A percentile compares a stretch with the other conserved stretches of the same genome.
Evolutionary conservation across 35 echinoderm and acorn worm genomes (phyloP).

Genomic region (Hemicentrotus pulcherrimus): DNA sequence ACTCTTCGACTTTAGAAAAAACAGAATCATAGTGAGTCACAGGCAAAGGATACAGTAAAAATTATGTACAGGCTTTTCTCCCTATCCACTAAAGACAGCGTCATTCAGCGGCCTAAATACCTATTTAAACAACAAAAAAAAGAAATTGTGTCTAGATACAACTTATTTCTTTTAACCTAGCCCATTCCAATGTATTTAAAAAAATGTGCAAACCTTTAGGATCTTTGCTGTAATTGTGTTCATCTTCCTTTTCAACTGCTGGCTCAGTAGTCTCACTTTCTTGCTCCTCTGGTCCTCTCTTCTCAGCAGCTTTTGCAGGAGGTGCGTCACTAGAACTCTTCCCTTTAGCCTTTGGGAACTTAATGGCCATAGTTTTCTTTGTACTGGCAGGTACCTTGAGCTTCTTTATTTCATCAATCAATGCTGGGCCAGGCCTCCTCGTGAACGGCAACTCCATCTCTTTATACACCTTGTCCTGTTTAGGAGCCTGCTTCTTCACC

Average conservation of each 20-base stretch:
- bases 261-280: neutral
- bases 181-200: neutral
- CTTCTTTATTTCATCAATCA: neutral
- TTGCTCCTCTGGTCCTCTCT: neutral
- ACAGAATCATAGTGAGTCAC: no score
- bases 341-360: neutral
- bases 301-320: neutral
- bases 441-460: neutral
- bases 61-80: no score
- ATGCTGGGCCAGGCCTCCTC: no score
- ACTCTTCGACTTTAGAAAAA: no score
- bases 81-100: no score
- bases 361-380: neutral
- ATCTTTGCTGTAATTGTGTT: constrained; percentile 50
- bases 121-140: no score
- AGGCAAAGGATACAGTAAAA: no score
- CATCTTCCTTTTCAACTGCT: constrained; percentile 9
- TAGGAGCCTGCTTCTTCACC: neutral
- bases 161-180: no score
- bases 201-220: neutral
- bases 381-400: neutral
- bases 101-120: no score
- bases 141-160: no score
- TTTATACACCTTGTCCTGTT: neutral
- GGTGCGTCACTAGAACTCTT: neutral